phyloP scores from a whole-genome alignment of 2,888 invertebrate genomes.

The Margaritifera margaritifera region DNA sequence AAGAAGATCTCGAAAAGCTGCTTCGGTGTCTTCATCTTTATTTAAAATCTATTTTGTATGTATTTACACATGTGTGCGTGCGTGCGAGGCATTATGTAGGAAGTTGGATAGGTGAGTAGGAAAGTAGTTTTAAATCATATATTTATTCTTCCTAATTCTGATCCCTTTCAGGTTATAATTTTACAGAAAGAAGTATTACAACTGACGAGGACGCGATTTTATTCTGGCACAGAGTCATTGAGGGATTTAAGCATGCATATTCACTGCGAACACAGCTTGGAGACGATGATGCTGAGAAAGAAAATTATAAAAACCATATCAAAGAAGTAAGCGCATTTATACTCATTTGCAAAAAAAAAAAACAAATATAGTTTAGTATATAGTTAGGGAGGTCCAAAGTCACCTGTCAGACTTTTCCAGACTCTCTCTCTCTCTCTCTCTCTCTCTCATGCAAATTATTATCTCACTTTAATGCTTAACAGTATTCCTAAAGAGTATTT shows the following conservation, averaged over 20 bases:
- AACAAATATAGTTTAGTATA: too few species aligned
- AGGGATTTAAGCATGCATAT: conserved; percentile 93
- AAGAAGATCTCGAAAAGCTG: too few species aligned
- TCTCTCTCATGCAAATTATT: too few species aligned
- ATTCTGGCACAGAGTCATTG: conserved; percentile 88
- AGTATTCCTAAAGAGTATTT: too few species aligned
- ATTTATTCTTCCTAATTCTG: background rate
- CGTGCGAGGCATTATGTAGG: background rate
- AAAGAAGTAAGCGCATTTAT: conserved; percentile 10
- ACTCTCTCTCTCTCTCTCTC: too few species aligned
- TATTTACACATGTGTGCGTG: background rate
- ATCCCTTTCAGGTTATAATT: conserved; percentile 52
- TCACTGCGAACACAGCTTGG: conserved; percentile 88
- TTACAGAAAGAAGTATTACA: conserved; percentile 41
- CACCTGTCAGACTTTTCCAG: too few species aligned
- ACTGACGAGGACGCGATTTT: conserved; percentile 40
- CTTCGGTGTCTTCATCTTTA: too few species aligned
- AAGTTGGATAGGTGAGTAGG: background rate
- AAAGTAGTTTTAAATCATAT: background rate
- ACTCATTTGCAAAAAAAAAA: too few species aligned
- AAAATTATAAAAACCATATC: conserved; percentile 28
- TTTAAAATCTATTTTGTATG: too few species aligned
- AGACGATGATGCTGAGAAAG: conserved; percentile 80
- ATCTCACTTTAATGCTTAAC: too few species aligned
- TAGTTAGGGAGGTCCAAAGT: too few species aligned